Conservation (phyloP, 2,797 vertebrate species). For the Orientallactaga sibirica region DNA sequence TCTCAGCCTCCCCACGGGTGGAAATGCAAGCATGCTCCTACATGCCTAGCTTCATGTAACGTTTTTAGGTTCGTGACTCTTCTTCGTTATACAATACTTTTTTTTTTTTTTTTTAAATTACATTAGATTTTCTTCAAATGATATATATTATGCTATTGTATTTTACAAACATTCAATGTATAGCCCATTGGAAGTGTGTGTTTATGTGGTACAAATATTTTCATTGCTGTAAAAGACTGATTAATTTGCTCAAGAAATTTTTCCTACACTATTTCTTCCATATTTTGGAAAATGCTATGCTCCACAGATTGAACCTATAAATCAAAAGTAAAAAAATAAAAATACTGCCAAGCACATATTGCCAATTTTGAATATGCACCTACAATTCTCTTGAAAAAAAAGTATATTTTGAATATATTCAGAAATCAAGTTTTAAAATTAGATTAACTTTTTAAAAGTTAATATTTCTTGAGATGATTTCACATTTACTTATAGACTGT, state of each 20-base stretch:
- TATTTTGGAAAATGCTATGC: neutral
- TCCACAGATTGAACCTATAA: slow-evolving; percentile 22
- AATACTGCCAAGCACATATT: neutral
- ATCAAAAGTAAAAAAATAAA: slow-evolving; percentile 33
- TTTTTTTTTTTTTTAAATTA: neutral
- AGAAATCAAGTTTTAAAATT: neutral
- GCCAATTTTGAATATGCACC: neutral
- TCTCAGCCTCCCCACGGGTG: neutral
- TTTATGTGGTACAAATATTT: neutral
- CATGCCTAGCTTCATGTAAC: neutral
- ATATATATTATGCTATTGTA: neutral
- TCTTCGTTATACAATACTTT: neutral
- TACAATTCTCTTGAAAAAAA: neutral
- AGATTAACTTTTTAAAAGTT: slow-evolving; percentile 38
- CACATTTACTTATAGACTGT: neutral
- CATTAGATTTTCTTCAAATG: neutral
- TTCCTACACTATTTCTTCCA: neutral
- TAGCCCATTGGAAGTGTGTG: neutral
- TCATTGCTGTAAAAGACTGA: neutral
- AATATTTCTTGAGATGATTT: neutral
- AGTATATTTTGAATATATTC: neutral
- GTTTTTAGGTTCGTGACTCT: slow-evolving; percentile 9
- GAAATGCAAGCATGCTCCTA: neutral
- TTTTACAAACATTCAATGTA: neutral
- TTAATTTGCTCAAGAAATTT: neutral